Conservation (phyloP, 2,888 invertebrate species). For the Zelleria hepariella region DNA sequence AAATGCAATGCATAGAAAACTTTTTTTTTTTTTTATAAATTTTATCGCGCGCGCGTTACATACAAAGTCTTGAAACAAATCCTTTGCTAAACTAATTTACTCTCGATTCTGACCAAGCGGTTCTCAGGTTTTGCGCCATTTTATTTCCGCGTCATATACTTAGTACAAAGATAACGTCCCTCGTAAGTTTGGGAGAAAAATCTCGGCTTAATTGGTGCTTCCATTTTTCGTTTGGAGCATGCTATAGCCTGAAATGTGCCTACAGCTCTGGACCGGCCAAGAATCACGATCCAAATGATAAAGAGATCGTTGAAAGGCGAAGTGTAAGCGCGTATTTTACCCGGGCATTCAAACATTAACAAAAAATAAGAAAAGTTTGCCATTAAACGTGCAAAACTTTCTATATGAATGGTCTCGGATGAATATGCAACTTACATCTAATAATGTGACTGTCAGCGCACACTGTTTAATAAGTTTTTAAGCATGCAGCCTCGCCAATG, state of each 20-base stretch:
- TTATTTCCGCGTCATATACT: too few relatives aligned
- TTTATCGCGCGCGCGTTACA: too few relatives aligned
- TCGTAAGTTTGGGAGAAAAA: neutral
- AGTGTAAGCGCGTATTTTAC: neutral
- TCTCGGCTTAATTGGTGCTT: neutral
- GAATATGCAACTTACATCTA: neutral
- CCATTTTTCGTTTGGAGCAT: neutral
- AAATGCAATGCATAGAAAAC: too few relatives aligned
- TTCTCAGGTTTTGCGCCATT: too few relatives aligned
- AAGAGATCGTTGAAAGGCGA: neutral
- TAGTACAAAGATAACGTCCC: too few relatives aligned
- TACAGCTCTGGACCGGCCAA: neutral
- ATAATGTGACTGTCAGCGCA: constrained; percentile 52
- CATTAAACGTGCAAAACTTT: neutral
- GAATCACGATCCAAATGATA: neutral
- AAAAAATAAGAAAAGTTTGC: neutral
- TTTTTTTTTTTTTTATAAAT: too few relatives aligned
- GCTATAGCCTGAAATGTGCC: neutral
- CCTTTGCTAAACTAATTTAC: too few relatives aligned
- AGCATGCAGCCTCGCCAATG: constrained; percentile 64
- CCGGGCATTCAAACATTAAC: neutral
- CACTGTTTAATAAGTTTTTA: constrained; percentile 43
- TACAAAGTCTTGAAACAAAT: too few relatives aligned
- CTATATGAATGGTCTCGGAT: neutral
- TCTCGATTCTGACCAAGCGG: too few relatives aligned